Evolutionary conservation across 2,797 vertebrate species (phyloP).

Genomic region (Coregonus suidteri): DNA sequence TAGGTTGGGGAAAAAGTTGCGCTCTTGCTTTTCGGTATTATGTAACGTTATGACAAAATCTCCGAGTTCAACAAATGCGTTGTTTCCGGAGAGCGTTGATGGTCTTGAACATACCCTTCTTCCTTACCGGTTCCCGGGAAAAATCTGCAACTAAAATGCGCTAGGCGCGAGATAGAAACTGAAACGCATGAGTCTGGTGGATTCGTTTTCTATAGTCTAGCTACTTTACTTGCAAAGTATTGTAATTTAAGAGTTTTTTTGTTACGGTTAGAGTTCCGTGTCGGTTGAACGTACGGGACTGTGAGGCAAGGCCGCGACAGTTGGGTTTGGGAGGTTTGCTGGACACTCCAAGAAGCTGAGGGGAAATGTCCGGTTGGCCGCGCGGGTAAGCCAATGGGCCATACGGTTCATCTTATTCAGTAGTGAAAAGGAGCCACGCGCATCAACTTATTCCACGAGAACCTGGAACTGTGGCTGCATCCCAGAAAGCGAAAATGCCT

Average conservation of each 20-base stretch:
- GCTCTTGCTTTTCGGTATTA: neutral
- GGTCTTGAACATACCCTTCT: neutral
- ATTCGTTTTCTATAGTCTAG: neutral
- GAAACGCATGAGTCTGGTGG: neutral
- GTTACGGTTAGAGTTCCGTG: neutral
- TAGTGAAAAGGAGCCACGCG: neutral
- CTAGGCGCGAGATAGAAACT: slow-evolving; percentile 31
- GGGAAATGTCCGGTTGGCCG: slow-evolving; percentile 34
- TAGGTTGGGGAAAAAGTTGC: too few species aligned
- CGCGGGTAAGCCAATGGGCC: slow-evolving; percentile 24
- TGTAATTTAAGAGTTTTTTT: neutral
- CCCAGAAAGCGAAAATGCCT: too few species aligned
- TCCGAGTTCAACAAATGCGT: neutral
- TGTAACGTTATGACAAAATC: neutral
- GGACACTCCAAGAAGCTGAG: neutral
- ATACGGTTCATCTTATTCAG: neutral
- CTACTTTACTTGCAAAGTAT: neutral
- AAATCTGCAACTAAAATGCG: slow-evolving; percentile 10
- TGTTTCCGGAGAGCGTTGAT: slow-evolving; percentile 6
- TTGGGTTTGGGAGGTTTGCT: slow-evolving; percentile 9
- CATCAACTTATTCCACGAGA: neutral
- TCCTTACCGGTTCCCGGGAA: slow-evolving; percentile 17
- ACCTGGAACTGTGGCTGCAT: neutral
- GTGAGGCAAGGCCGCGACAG: neutral
- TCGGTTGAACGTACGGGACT: neutral